phyloP scores from a whole-genome alignment of 2,888 invertebrate species.

The Synergus laeviventris region DNA sequence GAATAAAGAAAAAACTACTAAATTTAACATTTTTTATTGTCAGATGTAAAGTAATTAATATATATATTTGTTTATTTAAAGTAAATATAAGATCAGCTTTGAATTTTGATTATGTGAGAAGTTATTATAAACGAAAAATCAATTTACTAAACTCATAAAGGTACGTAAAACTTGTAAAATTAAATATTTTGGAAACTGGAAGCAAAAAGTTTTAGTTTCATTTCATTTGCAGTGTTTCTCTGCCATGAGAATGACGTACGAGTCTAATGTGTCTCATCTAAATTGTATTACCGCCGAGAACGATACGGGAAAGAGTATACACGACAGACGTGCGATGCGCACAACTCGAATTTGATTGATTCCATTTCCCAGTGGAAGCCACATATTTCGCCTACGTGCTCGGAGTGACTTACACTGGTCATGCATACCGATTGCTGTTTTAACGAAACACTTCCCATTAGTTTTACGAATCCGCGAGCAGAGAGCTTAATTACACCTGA shows the following conservation, averaged over 20 bases:
- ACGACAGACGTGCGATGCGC: slow-evolving; percentile 50
- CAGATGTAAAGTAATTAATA: too few species aligned
- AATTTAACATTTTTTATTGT: background rate
- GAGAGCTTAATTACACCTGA: slow-evolving; percentile 35
- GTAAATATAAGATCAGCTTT: too few species aligned
- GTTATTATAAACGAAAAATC: too few species aligned
- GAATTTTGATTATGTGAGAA: too few species aligned
- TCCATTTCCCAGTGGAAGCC: slow-evolving; percentile 59
- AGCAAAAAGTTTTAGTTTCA: background rate
- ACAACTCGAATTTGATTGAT: slow-evolving; percentile 71
- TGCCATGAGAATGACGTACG: background rate
- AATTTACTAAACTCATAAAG: too few species aligned
- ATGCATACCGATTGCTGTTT: slow-evolving; percentile 71
- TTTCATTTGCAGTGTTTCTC: slow-evolving; percentile 4
- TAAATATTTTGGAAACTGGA: background rate
- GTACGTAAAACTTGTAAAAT: too few species aligned
- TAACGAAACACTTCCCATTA: slow-evolving; percentile 61
- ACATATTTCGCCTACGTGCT: slow-evolving; percentile 69
- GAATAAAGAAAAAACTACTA: background rate
- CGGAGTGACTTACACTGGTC: slow-evolving; percentile 55
- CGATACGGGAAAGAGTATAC: slow-evolving; percentile 43
- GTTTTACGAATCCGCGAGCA: slow-evolving; percentile 60
- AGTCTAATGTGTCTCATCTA: slow-evolving; percentile 50
- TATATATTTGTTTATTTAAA: too few species aligned
- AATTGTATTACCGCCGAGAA: slow-evolving; percentile 55